phyloP scores from a whole-genome alignment of 2,113 vertebrate species.

The Capreolus pygargus region DNA sequence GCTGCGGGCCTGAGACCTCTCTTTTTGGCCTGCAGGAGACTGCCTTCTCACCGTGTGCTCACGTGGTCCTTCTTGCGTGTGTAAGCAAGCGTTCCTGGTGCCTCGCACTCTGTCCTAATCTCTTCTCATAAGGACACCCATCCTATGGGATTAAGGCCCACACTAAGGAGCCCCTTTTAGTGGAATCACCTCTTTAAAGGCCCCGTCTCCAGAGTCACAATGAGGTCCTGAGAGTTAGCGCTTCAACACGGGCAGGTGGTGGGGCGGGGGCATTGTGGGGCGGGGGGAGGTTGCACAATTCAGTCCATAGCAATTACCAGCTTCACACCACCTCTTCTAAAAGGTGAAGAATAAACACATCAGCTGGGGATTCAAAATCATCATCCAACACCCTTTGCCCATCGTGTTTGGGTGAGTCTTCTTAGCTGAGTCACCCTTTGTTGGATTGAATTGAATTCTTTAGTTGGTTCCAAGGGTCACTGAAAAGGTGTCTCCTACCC shows the following conservation, averaged over 20 bases:
- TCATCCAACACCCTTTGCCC: rapidly evolving
- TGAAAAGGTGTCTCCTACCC: neutral
- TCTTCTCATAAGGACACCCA: neutral
- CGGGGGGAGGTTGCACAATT: neutral
- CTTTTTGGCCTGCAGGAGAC: rapidly evolving
- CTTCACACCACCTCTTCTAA: too few relatives aligned
- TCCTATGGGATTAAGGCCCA: neutral
- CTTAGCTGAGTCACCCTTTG: neutral
- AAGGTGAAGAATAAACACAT: neutral
- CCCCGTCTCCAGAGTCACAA: neutral
- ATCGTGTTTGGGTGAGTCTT: rapidly evolving
- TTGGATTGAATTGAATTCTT: neutral
- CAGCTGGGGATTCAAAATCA: neutral
- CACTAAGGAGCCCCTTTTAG: neutral
- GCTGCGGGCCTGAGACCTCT: neutral
- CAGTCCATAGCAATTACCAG: neutral
- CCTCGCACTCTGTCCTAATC: neutral
- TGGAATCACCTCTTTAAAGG: neutral
- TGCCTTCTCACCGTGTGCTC: rapidly evolving
- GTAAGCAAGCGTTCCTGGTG: rapidly evolving
- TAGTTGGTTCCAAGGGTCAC: neutral
- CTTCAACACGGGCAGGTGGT: neutral
- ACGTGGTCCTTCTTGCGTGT: rapidly evolving
- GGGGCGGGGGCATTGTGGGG: neutral
- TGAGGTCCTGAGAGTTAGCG: neutral